Percentiles rank a stretch among this genome's conserved stretches.
phyloP scores from a whole-genome alignment of 2,113 vertebrate genomes.

The Catagonus wagneri region DNA sequence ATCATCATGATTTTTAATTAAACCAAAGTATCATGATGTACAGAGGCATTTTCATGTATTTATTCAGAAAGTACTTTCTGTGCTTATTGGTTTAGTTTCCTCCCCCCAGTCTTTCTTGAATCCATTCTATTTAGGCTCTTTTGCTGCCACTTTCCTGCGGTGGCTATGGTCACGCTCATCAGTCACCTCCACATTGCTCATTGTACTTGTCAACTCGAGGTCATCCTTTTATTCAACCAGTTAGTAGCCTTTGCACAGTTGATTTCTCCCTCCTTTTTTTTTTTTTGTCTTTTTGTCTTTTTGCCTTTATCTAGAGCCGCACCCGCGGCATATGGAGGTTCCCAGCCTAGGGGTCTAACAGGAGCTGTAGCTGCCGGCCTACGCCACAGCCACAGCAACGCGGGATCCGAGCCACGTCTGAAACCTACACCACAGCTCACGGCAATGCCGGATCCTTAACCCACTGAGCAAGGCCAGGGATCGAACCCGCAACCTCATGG shows the following conservation, averaged over 20 bases:
- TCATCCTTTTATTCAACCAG: not conserved
- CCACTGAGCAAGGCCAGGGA: no score
- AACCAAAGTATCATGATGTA: not conserved
- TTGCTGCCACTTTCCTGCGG: not conserved
- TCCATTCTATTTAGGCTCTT: not conserved
- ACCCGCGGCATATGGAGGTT: no score
- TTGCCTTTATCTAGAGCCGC: no score
- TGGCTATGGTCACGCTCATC: not conserved
- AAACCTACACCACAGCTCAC: no score
- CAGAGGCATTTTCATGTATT: constrained; percentile 29
- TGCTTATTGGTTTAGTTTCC: not conserved
- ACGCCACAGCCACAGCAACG: no score
- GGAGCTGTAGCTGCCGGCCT: no score
- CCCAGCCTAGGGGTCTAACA: no score
- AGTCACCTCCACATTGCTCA: not conserved
- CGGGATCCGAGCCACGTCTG: no score
- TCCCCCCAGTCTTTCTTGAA: not conserved
- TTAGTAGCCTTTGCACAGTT: not conserved
- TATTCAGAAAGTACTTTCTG: not conserved
- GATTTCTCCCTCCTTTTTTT: not conserved
- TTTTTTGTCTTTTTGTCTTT: no score
- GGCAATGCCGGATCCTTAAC: no score
- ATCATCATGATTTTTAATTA: not conserved
- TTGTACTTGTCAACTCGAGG: not conserved
- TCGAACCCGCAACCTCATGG: no score